Evolutionary conservation across 2,888 invertebrate species (phyloP).

Genomic region (Parnassius mnemosyne): DNA sequence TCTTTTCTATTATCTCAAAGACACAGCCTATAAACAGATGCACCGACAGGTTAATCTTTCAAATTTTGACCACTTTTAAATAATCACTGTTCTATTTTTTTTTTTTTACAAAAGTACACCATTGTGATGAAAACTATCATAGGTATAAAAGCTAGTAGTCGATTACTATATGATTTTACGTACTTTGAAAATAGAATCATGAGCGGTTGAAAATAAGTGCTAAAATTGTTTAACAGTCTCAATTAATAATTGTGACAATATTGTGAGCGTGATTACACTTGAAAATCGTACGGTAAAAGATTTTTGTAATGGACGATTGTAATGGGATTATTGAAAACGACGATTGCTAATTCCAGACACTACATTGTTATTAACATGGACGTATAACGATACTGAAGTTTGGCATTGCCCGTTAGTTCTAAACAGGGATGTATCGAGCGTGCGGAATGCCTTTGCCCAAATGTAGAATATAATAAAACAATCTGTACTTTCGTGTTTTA

Average conservation of each 20-base stretch:
- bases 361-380: no score
- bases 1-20: constrained; percentile 28
- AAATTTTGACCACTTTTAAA: constrained; percentile 1
- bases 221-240: background rate
- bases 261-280: background rate
- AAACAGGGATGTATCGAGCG: no score
- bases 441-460: no score
- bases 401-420: no score
- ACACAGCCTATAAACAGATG: constrained; percentile 32
- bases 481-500: no score
- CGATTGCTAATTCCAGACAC: no score
- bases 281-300: background rate
- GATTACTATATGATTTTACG: background rate
- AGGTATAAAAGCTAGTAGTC: background rate
- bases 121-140: background rate
- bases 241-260: background rate
- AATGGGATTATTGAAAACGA: background rate
- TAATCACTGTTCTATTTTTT: constrained; percentile 8
- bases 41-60: constrained; percentile 4
- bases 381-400: no score
- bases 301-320: background rate
- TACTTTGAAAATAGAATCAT: background rate
- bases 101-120: constrained; percentile 1
- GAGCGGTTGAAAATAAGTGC: background rate
- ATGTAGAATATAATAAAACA: no score